Evolutionary conservation across 2,888 invertebrate genomes (phyloP).

Genomic region (Clusia tigrina): DNA sequence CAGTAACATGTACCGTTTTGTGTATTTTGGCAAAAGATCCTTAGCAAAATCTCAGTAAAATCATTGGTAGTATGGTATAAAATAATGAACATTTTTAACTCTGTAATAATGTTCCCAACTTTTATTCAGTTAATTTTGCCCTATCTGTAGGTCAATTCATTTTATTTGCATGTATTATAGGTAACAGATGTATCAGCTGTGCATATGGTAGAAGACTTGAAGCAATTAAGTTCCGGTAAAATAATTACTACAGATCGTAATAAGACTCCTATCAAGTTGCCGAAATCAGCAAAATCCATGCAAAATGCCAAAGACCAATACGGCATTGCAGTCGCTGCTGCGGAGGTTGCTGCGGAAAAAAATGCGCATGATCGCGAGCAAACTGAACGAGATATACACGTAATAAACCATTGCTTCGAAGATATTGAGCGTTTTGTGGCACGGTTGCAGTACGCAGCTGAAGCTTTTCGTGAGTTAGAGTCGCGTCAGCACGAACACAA

Average conservation of each 20-base stretch:
- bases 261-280: constrained; percentile 46
- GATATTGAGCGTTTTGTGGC: constrained; percentile 99
- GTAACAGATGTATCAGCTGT: constrained; percentile 82
- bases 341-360: constrained; percentile 71
- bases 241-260: constrained; percentile 66
- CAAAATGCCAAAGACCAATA: constrained; percentile 55
- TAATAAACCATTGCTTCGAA: constrained; percentile 96
- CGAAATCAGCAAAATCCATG: constrained; percentile 42
- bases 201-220: constrained; percentile 84
- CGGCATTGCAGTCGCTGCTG: constrained; percentile 60
- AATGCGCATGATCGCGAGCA: constrained; percentile 90
- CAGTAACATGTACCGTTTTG: too few species aligned
- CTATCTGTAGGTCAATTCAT: not conserved
- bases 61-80: too few species aligned
- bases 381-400: constrained; percentile 92
- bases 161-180: constrained; percentile 59
- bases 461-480: constrained; percentile 92
- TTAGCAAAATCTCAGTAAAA: too few species aligned
- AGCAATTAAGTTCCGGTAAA: constrained; percentile 72
- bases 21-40: too few species aligned
- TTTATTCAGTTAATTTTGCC: not conserved
- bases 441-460: constrained; percentile 93
- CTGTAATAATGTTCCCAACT: too few species aligned
- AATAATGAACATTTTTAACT: too few species aligned
- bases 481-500: constrained; percentile 73